A percentile compares a stretch with the other conserved stretches of the same genome.
These are phyloP conservation scores for Ailurus styani DNA, from an alignment of 2,113 vertebrate genomes.

Conservation along the genomic window DNA sequence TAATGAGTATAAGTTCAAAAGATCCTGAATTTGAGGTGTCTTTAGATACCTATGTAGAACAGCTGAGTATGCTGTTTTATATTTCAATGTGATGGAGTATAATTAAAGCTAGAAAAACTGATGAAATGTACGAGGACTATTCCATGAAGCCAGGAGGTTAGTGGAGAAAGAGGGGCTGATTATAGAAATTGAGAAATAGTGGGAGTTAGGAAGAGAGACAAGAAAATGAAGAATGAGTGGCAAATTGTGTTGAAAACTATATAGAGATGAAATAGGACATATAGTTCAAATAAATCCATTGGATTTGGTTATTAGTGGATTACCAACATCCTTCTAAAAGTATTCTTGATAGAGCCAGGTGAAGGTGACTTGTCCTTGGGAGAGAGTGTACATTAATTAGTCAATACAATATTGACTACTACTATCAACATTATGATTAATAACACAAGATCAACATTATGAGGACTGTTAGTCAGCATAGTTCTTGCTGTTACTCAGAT, in stretches of 20 bases:
- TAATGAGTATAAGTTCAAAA: neutral
- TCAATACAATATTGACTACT: neutral
- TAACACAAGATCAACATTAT: neutral
- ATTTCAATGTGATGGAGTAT: neutral
- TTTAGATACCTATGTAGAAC: neutral
- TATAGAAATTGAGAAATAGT: neutral
- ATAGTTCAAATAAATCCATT: neutral
- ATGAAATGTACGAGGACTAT: neutral
- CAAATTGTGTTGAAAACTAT: neutral
- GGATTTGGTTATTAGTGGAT: neutral
- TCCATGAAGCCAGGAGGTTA: neutral
- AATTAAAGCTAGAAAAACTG: neutral
- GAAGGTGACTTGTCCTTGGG: neutral
- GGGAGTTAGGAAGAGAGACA: neutral
- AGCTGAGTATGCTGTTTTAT: neutral
- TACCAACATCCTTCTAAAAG: neutral
- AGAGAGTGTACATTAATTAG: neutral
- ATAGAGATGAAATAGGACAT: neutral
- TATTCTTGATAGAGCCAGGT: neutral
- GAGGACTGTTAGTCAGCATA: neutral
- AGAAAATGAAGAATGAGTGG: neutral
- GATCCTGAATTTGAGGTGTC: neutral
- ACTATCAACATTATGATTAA: neutral
- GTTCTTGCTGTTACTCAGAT: neutral
- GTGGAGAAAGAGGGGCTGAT: neutral